A percentile compares a stretch with the other conserved stretches of the same genome.
Conservation (phyloP, 2,113 vertebrate genomes). For the Neolamprologus kungweensis region DNA sequence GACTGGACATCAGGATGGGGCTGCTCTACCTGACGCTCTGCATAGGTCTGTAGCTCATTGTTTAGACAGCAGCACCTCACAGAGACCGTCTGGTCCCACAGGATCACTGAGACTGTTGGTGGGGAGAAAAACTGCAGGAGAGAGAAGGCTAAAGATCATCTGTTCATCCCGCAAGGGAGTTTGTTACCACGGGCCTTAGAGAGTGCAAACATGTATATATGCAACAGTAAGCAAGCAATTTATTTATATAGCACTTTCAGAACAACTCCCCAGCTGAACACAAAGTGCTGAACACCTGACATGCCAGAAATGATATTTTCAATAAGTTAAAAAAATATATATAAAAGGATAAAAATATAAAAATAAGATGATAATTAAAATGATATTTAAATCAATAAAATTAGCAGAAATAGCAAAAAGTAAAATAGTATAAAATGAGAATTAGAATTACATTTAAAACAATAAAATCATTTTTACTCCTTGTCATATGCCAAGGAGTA, state of each 20-base stretch:
- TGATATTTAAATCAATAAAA: neutral
- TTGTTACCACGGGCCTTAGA: neutral
- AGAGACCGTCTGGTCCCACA: neutral
- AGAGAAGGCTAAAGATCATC: neutral
- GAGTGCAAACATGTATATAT: neutral
- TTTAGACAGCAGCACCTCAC: neutral
- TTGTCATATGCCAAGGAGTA: neutral
- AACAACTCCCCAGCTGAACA: neutral
- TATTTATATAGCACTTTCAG: neutral
- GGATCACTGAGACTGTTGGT: neutral
- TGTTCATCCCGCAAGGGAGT: neutral
- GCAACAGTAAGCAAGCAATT: neutral
- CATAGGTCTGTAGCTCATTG: conserved; percentile 57
- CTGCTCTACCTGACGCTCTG: conserved; percentile 90
- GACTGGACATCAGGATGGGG: conserved; percentile 90
- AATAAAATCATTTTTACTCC: neutral
- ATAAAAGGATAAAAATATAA: no score
- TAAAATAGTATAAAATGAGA: neutral
- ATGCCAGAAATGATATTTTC: neutral
- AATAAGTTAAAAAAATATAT: neutral
- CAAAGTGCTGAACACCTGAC: neutral
- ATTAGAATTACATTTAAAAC: neutral
- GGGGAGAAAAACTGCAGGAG: neutral
- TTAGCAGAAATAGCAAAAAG: neutral
- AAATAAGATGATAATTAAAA: neutral